Base-by-base conservation (phyloP, 2,113 vertebrate species). In the Tenrec ecaudatus region DNA sequence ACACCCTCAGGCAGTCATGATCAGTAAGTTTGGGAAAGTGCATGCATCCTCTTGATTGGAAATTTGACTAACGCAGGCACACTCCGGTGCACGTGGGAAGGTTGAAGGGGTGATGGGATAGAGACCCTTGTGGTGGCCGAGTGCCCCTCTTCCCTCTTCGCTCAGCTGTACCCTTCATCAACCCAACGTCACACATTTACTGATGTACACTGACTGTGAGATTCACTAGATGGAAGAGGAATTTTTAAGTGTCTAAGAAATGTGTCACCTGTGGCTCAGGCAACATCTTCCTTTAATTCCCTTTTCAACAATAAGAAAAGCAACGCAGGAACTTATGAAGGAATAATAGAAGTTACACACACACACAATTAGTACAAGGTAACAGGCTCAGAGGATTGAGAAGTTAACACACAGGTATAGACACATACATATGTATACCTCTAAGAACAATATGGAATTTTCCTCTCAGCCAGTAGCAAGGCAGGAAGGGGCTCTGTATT, bases 221-320 rank as follows among this genome's bases (percentile, higher is more conserved):
- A 94, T 76, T 81, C 58, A 84, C 57, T 23, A 14, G 5, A 23
- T 19, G 87, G 25, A 76, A 29, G 64, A 36, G 60, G n/a, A 60
- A 23, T 47, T 58, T 82, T 14, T 3, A 31, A 60, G n/a, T 2
- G 10, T 75, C 76, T 64, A 92, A 83, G 43, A 79, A 93, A 92
- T 68, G 27, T 38, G 33, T 12, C 31, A 29, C 2, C 22, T 64
- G 73, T 66, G 38, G 40, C 60, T 88, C 79, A 47, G 22, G 43
- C 10, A 75, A 10, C 19, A 83, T 66, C 82, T 80, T 80, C 36
- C 27, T 86, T 86, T 68, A 77, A 71, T 82, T 73, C 27, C 16
- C n/a, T 69, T 90, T 69, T 58, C 40, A 82, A n/a, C 29, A 88
- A 64, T 57, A 57, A 40, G 33, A 66, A 92, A 88, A 31, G 36